A percentile compares a stretch with the other conserved stretches of the same genome.
Evolutionary conservation across 2,113 vertebrate species (phyloP).

Genomic region (Athene cunicularia): DNA sequence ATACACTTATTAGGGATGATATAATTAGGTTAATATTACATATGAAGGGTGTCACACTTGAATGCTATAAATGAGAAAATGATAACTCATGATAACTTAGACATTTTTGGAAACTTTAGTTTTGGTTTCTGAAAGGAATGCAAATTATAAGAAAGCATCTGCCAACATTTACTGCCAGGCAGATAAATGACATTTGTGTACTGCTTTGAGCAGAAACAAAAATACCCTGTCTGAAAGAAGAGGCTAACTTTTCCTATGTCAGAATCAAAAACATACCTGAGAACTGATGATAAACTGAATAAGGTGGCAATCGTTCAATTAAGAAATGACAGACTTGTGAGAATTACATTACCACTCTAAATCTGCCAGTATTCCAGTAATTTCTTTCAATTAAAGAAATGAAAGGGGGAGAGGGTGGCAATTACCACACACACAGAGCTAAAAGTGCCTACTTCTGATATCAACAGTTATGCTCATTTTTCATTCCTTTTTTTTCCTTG

Average conservation of each 20-base stretch:
- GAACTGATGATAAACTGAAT: not conserved
- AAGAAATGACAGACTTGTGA: not conserved
- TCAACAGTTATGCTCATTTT: not conserved
- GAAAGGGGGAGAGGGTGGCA: not conserved
- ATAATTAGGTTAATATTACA: not conserved
- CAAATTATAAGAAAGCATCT: not conserved
- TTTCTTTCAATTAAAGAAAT: not conserved
- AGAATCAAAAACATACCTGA: not conserved
- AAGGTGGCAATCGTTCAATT: not conserved
- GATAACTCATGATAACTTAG: not conserved
- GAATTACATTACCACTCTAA: not conserved
- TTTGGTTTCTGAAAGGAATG: not conserved
- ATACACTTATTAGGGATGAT: not conserved
- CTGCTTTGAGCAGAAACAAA: not conserved
- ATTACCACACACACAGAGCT: not conserved
- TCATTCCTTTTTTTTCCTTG: not conserved
- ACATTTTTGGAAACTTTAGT: not conserved
- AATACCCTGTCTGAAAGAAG: not conserved
- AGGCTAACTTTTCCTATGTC: not conserved
- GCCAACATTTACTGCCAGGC: not conserved
- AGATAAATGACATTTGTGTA: not conserved
- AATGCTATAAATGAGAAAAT: not conserved
- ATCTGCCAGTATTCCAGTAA: not conserved
- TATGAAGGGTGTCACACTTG: not conserved
- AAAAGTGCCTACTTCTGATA: not conserved